A percentile compares a stretch with the other conserved stretches of the same genome.
phyloP scores from a whole-genome alignment of 2,888 invertebrate genomes.

The Drosophila fulvimacula region DNA sequence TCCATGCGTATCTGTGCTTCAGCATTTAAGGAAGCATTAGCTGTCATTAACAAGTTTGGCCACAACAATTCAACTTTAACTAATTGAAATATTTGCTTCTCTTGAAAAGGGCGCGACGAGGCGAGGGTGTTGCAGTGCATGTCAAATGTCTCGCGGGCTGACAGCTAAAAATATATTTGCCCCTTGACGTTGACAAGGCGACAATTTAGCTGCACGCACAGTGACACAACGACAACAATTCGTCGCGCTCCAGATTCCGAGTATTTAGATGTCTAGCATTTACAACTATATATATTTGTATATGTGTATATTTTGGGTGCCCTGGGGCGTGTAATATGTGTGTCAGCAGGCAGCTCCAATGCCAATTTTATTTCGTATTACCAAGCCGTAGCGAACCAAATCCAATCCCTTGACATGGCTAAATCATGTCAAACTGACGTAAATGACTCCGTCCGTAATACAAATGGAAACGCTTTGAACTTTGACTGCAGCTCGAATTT shows the following conservation, averaged over 20 bases:
- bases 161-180: slow-evolving; percentile 70
- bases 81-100: slow-evolving; percentile 69
- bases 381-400: slow-evolving; percentile 18
- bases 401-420: slow-evolving; percentile 53
- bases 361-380: slow-evolving; percentile 35
- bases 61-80: slow-evolving; percentile 55
- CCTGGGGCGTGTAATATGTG: slow-evolving; percentile 56
- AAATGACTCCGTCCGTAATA: slow-evolving; percentile 56
- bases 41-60: slow-evolving; percentile 32
- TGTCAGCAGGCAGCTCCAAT: slow-evolving; percentile 57
- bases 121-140: slow-evolving; percentile 28
- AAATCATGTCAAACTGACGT: slow-evolving; percentile 52
- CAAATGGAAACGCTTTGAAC: slow-evolving; percentile 63
- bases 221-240: slow-evolving; percentile 36
- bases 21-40: slow-evolving; percentile 63
- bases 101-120: slow-evolving; percentile 11
- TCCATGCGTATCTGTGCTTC: slow-evolving; percentile 3
- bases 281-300: slow-evolving; percentile 24
- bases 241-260: slow-evolving; percentile 66
- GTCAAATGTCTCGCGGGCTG: slow-evolving; percentile 71
- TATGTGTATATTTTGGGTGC: slow-evolving; percentile 3
- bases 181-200: slow-evolving; percentile 63
- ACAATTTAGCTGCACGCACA: slow-evolving; percentile 63
- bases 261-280: slow-evolving; percentile 38
- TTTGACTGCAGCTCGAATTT: slow-evolving; percentile 61